Evolutionary conservation across 1,140 invertebrate species (phyloP).

Genomic region (Drosophila parvula): DNA sequence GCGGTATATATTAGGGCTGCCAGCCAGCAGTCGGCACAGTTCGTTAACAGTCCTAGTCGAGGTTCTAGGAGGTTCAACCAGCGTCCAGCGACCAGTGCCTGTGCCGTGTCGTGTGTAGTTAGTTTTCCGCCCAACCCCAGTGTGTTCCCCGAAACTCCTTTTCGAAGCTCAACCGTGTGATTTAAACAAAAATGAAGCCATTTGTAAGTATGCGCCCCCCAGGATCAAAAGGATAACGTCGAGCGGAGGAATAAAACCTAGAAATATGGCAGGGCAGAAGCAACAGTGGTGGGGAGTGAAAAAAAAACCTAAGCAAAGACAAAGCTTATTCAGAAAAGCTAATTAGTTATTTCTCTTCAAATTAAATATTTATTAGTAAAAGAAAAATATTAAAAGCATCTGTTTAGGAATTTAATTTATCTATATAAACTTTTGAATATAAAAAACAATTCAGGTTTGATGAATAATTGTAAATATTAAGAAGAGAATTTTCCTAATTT

Average conservation of each 20-base stretch:
- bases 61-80: constrained; percentile 84
- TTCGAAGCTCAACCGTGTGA: constrained; percentile 62
- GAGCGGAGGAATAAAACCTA: neutral
- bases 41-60: constrained; percentile 84
- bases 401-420: neutral
- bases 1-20: constrained; percentile 81
- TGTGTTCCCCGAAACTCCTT: constrained; percentile 28
- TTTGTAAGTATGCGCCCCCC: constrained; percentile 67
- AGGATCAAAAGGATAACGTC: constrained; percentile 34
- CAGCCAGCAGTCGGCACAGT: constrained; percentile 79
- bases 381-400: neutral
- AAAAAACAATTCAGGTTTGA: neutral
- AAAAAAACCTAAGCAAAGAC: neutral
- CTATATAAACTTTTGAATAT: neutral
- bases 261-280: neutral
- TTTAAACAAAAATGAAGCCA: constrained; percentile 71
- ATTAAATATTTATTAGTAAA: neutral
- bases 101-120: constrained; percentile 65
- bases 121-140: constrained; percentile 42
- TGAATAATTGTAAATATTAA: neutral
- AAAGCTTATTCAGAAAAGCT: neutral
- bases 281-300: neutral
- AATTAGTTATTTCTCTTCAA: neutral
- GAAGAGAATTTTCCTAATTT: too few species aligned
- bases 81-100: constrained; percentile 64